phyloP scores from a whole-genome alignment of 2,113 vertebrate species.

The Ancistrus triradiatus region DNA sequence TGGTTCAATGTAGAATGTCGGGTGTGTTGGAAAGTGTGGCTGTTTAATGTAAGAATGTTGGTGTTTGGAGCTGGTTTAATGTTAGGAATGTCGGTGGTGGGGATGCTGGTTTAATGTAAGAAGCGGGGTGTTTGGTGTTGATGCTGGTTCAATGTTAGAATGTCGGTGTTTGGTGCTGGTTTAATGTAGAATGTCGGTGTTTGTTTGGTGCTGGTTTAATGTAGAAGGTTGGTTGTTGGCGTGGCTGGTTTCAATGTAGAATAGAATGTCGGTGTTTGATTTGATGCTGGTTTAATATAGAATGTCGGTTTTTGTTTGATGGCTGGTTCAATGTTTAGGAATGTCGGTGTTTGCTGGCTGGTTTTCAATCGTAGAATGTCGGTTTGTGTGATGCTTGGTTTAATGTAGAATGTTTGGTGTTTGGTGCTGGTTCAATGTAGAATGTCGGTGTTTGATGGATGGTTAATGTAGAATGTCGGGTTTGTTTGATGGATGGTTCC shows the following conservation, averaged over 20 bases:
- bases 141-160: no score
- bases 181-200: background rate
- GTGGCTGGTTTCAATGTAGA: background rate
- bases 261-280: background rate
- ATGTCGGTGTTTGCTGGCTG: no score
- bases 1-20: background rate
- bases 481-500: no score
- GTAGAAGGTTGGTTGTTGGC: background rate
- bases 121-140: background rate
- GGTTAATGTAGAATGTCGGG: no score
- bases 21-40: background rate
- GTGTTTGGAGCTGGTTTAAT: background rate
- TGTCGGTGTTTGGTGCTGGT: background rate
- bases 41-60: background rate
- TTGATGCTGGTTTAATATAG: background rate
- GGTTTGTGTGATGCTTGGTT: background rate
- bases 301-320: background rate
- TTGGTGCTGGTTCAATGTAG: no score
- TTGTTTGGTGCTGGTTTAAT: background rate
- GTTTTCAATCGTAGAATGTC: no score
- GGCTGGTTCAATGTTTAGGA: background rate
- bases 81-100: background rate
- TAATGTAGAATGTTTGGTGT: background rate
- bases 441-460: no score
- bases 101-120: no score